Base-by-base conservation (phyloP, 2,888 invertebrate genomes). In the Taphrorychus bicolor region DNA sequence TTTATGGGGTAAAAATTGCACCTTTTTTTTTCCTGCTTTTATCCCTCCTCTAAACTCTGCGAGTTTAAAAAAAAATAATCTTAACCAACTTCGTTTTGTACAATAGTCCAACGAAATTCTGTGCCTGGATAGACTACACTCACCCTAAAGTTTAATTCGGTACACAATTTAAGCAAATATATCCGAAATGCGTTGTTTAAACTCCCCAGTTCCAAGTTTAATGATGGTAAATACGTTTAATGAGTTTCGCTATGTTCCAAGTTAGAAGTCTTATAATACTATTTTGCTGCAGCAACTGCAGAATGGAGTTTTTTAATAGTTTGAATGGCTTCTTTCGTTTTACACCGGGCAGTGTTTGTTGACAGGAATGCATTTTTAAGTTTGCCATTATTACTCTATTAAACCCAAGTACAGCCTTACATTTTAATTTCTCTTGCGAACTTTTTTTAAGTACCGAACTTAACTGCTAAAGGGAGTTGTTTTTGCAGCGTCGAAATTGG, bases 101-200 rank as follows among this genome's bases (percentile, higher is more conserved):
- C 16, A 16, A 48, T 14, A 17, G 48, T 48, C 48, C 16, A 18
- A 9, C 9, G 32, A 32, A 32, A 32, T 32, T 11, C 32, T 9
- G 32, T 32, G 9, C 9, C 32, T 11, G 7, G 32, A 11, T 32
- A 32, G 32, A 32, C 7, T 11, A 32, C 32, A 32, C 32, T 32
- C 32, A 17, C 53, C 41, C 24, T 52, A 52, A 51, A 53, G 17
- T 53, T 53, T 60, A 60, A 60, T 60, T 60, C 60, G 53, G 53
- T 52, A 53, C 52, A 60, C 53, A 60, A 60, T 60, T 60, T 52
- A 60, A 53, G 53, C 18, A 60, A 60, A 60, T 52, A 58, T 42
- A 54, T 48, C 49, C 49, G 24, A 24, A 49, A 49, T 24, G 59
- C 59, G 59, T 59, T 49, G 59, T 48, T 59, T 59, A 59, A 59